phyloP scores from a whole-genome alignment of 2,888 invertebrate genomes.

The Tetragonisca angustula region DNA sequence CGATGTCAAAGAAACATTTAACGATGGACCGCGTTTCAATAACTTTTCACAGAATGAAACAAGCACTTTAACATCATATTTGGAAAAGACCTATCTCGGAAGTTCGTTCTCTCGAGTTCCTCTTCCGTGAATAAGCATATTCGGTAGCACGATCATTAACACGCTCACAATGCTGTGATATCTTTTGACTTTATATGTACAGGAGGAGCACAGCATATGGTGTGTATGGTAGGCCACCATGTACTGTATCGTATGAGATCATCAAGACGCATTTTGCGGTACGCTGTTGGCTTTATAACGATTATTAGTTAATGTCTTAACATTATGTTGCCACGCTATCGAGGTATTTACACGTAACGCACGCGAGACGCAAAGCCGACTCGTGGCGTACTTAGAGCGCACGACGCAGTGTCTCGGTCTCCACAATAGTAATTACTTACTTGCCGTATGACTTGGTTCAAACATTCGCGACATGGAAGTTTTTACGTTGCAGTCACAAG shows the following conservation, averaged over 20 bases:
- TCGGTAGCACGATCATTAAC: not conserved
- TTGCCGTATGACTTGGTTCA: constrained; percentile 53
- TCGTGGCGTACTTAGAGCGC: not conserved
- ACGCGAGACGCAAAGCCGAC: constrained; percentile 69
- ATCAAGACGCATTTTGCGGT: constrained; percentile 66
- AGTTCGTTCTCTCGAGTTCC: not conserved
- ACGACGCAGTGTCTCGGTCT: constrained; percentile 36
- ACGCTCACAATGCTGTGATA: constrained; percentile 9
- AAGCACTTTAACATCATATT: not conserved
- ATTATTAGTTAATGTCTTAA: constrained; percentile 78
- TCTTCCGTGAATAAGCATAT: not conserved
- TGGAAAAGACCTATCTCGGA: not conserved
- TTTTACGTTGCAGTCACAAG: constrained; percentile 71
- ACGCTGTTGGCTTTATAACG: constrained; percentile 73
- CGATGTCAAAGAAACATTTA: constrained; percentile 52
- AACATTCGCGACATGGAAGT: constrained; percentile 60
- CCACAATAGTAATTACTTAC: constrained; percentile 40
- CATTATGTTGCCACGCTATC: constrained; percentile 59
- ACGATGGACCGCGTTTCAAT: not conserved
- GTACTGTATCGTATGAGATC: constrained; percentile 27
- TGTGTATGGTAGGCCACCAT: constrained; percentile 40
- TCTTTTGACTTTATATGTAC: constrained; percentile 48
- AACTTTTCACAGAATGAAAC: not conserved
- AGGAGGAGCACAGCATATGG: constrained; percentile 4
- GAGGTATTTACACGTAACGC: constrained; percentile 69